A percentile compares a stretch with the other conserved stretches of the same genome.
Evolutionary conservation across 2,113 vertebrate species (phyloP).

Genomic region (Picathartes gymnocephalus): DNA sequence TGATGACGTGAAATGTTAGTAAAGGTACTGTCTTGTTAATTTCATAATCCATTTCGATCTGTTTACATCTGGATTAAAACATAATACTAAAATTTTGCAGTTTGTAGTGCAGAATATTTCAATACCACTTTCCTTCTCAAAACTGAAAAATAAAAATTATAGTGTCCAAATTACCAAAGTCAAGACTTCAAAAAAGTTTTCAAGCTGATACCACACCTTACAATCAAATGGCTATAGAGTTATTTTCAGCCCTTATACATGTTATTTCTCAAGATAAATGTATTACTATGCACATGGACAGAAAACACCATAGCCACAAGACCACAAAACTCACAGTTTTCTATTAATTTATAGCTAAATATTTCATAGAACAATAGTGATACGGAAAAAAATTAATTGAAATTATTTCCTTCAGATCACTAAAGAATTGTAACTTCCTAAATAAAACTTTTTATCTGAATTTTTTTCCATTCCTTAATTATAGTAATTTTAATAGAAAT

Average conservation of each 20-base stretch:
- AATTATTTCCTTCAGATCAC: background rate
- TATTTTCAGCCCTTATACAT: background rate
- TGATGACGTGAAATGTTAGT: conserved; percentile 39
- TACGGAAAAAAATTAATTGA: background rate
- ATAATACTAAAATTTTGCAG: background rate
- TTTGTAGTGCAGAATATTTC: background rate
- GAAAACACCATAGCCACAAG: background rate
- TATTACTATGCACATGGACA: background rate
- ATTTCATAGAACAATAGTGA: background rate
- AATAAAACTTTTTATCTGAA: background rate
- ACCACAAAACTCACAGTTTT: background rate
- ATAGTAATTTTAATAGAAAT: background rate
- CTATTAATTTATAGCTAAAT: background rate
- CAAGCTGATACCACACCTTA: background rate
- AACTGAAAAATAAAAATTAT: background rate
- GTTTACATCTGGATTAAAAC: background rate
- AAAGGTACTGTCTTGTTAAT: background rate
- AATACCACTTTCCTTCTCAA: background rate
- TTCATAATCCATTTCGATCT: background rate
- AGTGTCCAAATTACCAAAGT: background rate
- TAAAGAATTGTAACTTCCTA: background rate
- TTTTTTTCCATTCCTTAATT: background rate
- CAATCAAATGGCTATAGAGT: background rate
- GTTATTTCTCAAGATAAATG: background rate
- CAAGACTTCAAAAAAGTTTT: background rate